Evolutionary conservation across 2,797 vertebrate genomes (phyloP).

Genomic region (Esox lucius): DNA sequence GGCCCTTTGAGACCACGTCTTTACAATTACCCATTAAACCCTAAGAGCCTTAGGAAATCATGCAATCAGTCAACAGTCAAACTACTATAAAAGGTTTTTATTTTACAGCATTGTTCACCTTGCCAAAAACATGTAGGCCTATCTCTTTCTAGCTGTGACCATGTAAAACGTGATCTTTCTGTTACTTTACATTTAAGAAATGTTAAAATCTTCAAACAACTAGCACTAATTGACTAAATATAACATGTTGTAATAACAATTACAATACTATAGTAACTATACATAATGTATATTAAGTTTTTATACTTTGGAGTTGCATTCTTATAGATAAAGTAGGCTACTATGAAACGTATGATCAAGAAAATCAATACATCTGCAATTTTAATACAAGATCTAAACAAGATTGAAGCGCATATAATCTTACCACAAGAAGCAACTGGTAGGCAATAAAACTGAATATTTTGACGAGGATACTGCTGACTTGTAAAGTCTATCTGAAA

Average conservation of each 20-base stretch:
- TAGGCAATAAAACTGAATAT: constrained; percentile 72
- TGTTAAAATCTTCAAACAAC: constrained; percentile 69
- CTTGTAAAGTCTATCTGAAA: constrained; percentile 71
- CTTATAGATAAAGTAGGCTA: constrained; percentile 75
- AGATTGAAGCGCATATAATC: constrained; percentile 69
- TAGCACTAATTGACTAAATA: constrained; percentile 75
- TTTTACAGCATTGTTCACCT: constrained; percentile 89
- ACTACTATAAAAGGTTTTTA: constrained; percentile 87
- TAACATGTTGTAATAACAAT: constrained; percentile 78
- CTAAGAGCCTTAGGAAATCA: constrained; percentile 7
- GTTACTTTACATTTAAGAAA: constrained; percentile 68
- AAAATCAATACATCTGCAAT: constrained; percentile 68
- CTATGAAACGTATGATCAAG: constrained; percentile 79
- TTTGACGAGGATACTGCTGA: constrained; percentile 73
- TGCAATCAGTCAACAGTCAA: constrained; percentile 58
- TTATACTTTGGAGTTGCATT: constrained; percentile 69
- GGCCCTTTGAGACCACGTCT: not conserved
- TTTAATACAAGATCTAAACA: constrained; percentile 73
- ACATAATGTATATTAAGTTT: constrained; percentile 66
- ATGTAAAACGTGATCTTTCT: constrained; percentile 68
- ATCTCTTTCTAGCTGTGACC: constrained; percentile 67
- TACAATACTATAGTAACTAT: constrained; percentile 67
- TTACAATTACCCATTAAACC: not conserved
- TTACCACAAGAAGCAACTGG: constrained; percentile 79
- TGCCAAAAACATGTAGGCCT: constrained; percentile 79